Conservation (phyloP, 2,797 vertebrate genomes). For the Darevskia nairensis region DNA sequence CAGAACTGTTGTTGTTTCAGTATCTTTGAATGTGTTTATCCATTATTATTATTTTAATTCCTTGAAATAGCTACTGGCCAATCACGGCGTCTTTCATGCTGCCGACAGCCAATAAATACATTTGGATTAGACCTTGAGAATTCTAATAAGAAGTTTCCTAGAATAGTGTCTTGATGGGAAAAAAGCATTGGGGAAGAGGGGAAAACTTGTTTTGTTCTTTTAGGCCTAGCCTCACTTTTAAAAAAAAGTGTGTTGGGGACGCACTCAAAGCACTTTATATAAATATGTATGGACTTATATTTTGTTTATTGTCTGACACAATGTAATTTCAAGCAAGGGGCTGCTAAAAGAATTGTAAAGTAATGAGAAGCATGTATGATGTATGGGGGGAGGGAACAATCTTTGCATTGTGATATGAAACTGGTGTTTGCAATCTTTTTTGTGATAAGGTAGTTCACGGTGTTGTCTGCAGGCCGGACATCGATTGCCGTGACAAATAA, state of each 20-base stretch:
- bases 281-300: background rate
- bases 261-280: slow-evolving; percentile 12
- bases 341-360: background rate
- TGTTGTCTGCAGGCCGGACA: background rate
- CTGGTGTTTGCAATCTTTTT: background rate
- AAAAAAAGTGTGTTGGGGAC: background rate
- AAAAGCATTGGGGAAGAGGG: background rate
- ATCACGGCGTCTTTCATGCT: background rate
- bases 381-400: background rate
- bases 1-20: background rate
- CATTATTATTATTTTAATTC: background rate
- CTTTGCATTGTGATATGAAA: slow-evolving; percentile 5
- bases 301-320: slow-evolving; percentile 11
- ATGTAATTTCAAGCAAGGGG: background rate
- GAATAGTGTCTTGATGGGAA: slow-evolving; percentile 12
- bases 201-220: background rate
- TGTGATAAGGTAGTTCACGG: background rate
- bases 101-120: background rate
- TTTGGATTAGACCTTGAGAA: slow-evolving; percentile 13
- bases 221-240: background rate
- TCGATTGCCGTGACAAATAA: too few species aligned
- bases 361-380: background rate
- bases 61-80: slow-evolving; percentile 6
- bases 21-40: background rate
- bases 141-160: slow-evolving; percentile 15